phyloP scores from a whole-genome alignment of 1,140 invertebrate species.

The Drosophila varians region DNA sequence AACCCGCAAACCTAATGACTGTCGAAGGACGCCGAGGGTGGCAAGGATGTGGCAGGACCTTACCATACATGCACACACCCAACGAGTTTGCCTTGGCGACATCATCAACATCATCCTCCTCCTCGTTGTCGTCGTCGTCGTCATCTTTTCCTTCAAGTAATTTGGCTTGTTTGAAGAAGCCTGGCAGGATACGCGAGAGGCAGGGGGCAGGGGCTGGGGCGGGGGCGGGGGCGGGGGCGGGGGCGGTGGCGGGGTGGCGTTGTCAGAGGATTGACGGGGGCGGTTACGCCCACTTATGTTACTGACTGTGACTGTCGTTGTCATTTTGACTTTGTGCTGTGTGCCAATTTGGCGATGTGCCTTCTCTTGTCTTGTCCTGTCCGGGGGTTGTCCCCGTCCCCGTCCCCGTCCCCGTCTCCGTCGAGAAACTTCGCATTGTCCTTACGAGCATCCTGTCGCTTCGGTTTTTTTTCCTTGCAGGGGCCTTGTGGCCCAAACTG shows the following conservation, averaged over 20 bases:
- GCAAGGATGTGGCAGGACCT: slow-evolving; percentile 24
- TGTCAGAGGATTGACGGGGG: neutral
- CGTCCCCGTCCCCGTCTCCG: neutral
- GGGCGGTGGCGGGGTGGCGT: neutral
- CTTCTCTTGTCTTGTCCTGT: slow-evolving; percentile 38
- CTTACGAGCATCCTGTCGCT: slow-evolving; percentile 10
- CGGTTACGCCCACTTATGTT: slow-evolving; percentile 39
- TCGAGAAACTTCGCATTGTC: slow-evolving; percentile 6
- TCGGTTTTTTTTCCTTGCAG: neutral
- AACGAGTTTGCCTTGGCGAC: slow-evolving; percentile 44
- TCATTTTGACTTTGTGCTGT: slow-evolving; percentile 52
- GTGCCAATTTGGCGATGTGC: slow-evolving; percentile 45
- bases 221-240: neutral
- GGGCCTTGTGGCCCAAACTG: slow-evolving; percentile 18
- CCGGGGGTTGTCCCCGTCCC: neutral
- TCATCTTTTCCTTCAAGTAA: slow-evolving; percentile 44
- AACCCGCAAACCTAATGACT: neutral
- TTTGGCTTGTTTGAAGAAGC: slow-evolving; percentile 26
- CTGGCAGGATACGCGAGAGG: neutral
- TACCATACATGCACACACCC: slow-evolving; percentile 19
- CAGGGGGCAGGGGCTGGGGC: neutral
- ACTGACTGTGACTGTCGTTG: slow-evolving; percentile 43
- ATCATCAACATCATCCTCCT: slow-evolving; percentile 12
- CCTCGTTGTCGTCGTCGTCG: slow-evolving; percentile 35
- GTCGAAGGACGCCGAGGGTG: neutral